These are phyloP conservation scores for Nycteola revayana DNA, from an alignment of 2,888 invertebrate genomes.

Conservation along the genomic window DNA sequence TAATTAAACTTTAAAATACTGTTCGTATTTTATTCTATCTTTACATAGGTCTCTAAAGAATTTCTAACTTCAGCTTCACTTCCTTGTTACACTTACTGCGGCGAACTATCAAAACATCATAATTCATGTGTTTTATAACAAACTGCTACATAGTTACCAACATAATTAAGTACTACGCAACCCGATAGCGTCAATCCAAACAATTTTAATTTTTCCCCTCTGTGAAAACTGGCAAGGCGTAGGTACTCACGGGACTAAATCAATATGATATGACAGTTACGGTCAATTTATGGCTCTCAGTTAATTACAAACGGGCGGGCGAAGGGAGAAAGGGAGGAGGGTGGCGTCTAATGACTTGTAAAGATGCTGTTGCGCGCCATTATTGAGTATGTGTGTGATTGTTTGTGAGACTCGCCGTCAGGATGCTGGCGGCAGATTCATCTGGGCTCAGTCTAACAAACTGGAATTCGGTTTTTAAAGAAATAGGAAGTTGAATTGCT, in stretches of 20 bases:
- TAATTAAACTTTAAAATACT: too few relatives aligned
- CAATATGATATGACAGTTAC: conserved; percentile 83
- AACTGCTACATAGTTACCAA: background rate
- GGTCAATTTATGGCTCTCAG: conserved; percentile 81
- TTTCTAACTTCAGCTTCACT: too few relatives aligned
- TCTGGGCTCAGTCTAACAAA: too few relatives aligned
- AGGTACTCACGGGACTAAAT: conserved; percentile 72
- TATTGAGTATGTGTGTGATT: conserved; percentile 41
- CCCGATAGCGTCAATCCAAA: conserved; percentile 53
- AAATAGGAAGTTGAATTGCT: too few relatives aligned
- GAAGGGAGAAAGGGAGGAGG: conserved; percentile 30
- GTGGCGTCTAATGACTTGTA: conserved; percentile 74
- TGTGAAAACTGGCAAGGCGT: conserved; percentile 53
- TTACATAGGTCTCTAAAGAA: too few relatives aligned
- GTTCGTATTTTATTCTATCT: too few relatives aligned
- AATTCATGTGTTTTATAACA: background rate
- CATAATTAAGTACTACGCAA: conserved; percentile 4
- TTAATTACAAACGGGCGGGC: conserved; percentile 77
- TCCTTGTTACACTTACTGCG: conserved; percentile 31
- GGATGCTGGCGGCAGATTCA: too few relatives aligned
- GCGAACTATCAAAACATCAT: too few relatives aligned
- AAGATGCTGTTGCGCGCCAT: conserved; percentile 60
- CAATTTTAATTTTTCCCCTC: conserved; percentile 56
- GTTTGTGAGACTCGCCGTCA: conserved; percentile 18
- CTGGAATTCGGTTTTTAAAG: too few relatives aligned